Evolutionary conservation across 23 tunicate species (phyloP).

Genomic region (Botrylloides violaceus): DNA sequence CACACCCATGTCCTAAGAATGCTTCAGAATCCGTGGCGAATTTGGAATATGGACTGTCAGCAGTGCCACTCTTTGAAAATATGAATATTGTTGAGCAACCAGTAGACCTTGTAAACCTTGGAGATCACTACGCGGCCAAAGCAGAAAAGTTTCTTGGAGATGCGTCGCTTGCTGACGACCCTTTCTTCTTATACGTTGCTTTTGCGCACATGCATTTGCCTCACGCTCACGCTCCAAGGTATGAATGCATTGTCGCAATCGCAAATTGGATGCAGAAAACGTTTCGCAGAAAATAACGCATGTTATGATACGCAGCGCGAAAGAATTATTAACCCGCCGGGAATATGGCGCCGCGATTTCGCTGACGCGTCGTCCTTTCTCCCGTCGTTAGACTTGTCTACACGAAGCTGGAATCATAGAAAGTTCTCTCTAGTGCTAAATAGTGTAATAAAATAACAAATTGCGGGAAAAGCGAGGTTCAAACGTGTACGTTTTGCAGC

Average conservation of each 20-base stretch:
- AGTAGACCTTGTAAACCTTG: constrained; percentile 44
- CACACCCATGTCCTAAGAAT: constrained; percentile 35
- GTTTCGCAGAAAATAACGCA: no score
- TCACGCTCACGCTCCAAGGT: constrained; percentile 68
- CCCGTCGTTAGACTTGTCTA: no score
- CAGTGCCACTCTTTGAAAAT: constrained; percentile 60
- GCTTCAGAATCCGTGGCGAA: neutral
- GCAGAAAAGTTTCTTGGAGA: constrained; percentile 33
- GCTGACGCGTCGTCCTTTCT: no score
- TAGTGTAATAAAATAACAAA: no score
- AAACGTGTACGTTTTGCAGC: no score
- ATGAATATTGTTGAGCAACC: constrained; percentile 73
- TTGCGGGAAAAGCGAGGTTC: no score
- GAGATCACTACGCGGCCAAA: constrained; percentile 65
- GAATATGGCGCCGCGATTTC: no score
- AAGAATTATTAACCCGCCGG: no score
- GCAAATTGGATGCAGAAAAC: neutral
- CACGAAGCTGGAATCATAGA: no score
- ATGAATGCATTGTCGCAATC: neutral
- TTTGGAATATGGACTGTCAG: neutral
- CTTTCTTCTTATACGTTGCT: constrained; percentile 78
- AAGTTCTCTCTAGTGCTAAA: no score
- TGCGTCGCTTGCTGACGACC: constrained; percentile 22
- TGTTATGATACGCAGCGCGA: no score
- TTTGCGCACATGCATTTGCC: constrained; percentile 81